Evolutionary conservation across 2,113 vertebrate genomes (phyloP).

Genomic region (Raja brachyura): DNA sequence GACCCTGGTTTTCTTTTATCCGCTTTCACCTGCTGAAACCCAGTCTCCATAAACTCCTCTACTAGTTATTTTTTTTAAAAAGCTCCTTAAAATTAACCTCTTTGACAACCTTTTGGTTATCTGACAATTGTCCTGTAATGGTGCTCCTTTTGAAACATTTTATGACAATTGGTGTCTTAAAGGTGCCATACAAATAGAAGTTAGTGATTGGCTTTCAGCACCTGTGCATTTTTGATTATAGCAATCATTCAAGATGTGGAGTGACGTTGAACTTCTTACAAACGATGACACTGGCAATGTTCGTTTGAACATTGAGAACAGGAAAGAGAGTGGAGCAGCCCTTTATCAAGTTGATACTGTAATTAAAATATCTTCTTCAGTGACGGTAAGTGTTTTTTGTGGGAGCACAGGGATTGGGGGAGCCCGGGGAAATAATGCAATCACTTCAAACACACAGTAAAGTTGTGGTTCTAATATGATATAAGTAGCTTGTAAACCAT

Average conservation of each 20-base stretch:
- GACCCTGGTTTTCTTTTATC: neutral
- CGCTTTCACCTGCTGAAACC: neutral
- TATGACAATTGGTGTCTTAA: neutral
- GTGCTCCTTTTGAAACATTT: neutral
- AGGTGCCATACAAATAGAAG: neutral
- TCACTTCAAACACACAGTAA: neutral
- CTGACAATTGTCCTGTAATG: neutral
- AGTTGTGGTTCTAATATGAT: neutral
- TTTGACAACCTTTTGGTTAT: neutral
- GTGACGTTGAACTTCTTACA: conserved; percentile 72
- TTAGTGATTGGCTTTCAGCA: neutral
- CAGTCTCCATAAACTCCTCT: neutral
- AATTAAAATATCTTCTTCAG: conserved; percentile 70
- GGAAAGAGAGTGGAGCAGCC: conserved; percentile 64
- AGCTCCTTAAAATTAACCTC: neutral
- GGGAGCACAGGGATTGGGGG: no score
- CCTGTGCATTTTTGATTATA: conserved; percentile 14
- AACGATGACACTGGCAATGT: conserved; percentile 73
- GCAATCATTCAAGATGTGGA: conserved; percentile 67
- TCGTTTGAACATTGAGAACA: conserved; percentile 57
- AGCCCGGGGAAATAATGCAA: no score
- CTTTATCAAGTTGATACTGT: conserved; percentile 81
- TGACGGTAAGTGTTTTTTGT: conserved; percentile 59
- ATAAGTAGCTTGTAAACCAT: neutral
- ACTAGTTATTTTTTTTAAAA: neutral